A percentile compares a stretch with the other conserved stretches of the same genome.
These are phyloP conservation scores for Dendrophyllia cribrosa DNA, from an alignment of 64 coral and sea anemone species.

Conservation along the genomic window DNA sequence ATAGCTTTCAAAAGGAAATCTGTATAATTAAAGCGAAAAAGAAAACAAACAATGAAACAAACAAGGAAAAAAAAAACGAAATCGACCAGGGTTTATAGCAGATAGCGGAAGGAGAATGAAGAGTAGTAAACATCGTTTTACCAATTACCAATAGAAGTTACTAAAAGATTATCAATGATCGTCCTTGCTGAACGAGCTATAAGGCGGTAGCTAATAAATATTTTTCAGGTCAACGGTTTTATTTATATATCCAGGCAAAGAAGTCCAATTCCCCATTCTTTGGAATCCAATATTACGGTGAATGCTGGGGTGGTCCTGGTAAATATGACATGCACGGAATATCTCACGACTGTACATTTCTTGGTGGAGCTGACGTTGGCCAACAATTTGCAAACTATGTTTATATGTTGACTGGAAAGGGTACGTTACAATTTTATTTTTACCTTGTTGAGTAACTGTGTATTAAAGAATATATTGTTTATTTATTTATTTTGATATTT, in stretches of 20 bases:
- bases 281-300: slow-evolving; percentile 6
- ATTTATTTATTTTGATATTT: background rate
- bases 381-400: background rate
- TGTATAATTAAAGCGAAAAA: background rate
- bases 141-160: too few relatives aligned
- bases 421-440: background rate
- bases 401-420: background rate
- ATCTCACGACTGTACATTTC: background rate
- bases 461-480: background rate
- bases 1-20: too few relatives aligned
- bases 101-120: too few relatives aligned
- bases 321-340: background rate
- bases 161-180: too few relatives aligned
- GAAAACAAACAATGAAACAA: too few relatives aligned
- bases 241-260: too few relatives aligned
- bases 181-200: too few relatives aligned
- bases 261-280: background rate
- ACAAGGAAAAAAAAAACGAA: too few relatives aligned
- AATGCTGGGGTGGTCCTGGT: slow-evolving; percentile 15
- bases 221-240: too few relatives aligned
- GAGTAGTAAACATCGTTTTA: too few relatives aligned
- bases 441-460: background rate
- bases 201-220: too few relatives aligned
- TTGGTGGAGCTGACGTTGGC: background rate
- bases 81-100: too few relatives aligned